Evolutionary conservation across 2,113 vertebrate species (phyloP), one percentile per base, ranked within the genome.

Genomic region (Antennarius striatus): DNA sequence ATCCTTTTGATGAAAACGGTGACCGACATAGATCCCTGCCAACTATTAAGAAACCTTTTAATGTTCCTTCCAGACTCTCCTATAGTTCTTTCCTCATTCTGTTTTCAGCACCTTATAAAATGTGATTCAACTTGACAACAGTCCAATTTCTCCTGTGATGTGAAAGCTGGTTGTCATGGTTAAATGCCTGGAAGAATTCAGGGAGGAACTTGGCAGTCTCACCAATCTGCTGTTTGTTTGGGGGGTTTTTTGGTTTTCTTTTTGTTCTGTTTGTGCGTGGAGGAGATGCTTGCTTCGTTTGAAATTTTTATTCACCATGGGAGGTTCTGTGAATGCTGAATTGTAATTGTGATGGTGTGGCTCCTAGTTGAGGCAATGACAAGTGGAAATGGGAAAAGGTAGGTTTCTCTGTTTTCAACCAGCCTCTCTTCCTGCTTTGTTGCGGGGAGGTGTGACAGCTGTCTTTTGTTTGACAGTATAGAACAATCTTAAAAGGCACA

Each of bases 291-390:
- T 58, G 56, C 40, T 22, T 15, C 0, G 0, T 32, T 61, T 53
- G 51, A 43, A 8, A 30, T 40, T 45, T 14, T 7, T 49, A 9
- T 15, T 56, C 54, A 4, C 17, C 50, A 4, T 11, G 1, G 32
- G 28, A 66, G 40, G 10, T 32, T 53, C n/a, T 16, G 47, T 40
- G 63, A 63, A 17, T 1, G 66, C 72, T 45, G 56, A 10, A 10
- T 7, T 58, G 68, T 79, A 58, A 81, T 74, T 71, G 42, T 52
- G 68, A 64, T 36, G 68, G 30, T 65, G 61, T 56, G 71, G 65
- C 65, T 22, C 62, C 46, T 48, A 0, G 72, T 42, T 63, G 50
- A 22, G 66, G 36, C 3, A 46, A 17, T 74, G 58, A 72, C 75
- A 64, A 64, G 32, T 58, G 61, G 61, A 59, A 73, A 73, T 22